These are phyloP conservation scores for Tragelaphus imberbis DNA, from an alignment of 2,113 vertebrate genomes.

Conservation along the genomic window DNA sequence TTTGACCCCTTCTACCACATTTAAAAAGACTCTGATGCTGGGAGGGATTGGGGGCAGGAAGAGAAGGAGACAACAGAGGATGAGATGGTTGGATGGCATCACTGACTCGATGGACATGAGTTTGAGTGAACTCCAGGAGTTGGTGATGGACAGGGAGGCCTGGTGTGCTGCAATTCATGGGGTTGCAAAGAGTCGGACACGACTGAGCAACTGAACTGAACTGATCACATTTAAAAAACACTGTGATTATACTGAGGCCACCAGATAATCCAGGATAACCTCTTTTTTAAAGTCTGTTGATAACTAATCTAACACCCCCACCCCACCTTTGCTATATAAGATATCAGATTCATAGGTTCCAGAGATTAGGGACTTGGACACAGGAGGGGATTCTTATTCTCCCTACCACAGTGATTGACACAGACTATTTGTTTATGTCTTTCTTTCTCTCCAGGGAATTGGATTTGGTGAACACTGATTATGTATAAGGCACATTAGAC, in stretches of 20 bases:
- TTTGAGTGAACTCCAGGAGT: no score
- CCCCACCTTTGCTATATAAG: accelerated
- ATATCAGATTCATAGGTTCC: neutral
- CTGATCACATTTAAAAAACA: neutral
- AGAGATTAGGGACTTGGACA: neutral
- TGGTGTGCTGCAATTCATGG: no score
- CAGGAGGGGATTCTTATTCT: neutral
- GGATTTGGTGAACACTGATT: neutral
- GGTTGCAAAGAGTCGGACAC: no score
- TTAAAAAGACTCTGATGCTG: neutral
- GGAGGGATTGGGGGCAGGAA: no score
- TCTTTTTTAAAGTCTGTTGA: neutral
- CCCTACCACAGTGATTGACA: neutral
- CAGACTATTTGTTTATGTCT: neutral
- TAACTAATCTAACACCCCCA: neutral
- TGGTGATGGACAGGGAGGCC: no score
- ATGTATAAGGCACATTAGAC: neutral
- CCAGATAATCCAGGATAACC: neutral
- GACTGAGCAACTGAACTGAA: no score
- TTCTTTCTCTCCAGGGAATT: neutral
- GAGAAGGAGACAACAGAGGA: no score
- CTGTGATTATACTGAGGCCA: neutral
- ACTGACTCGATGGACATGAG: no score
- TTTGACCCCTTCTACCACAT: neutral
- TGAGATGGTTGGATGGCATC: no score